Percentiles rank a stretch among this genome's conserved stretches.
These are phyloP conservation scores for Ganaspis brasiliensis DNA, from an alignment of 2,888 invertebrate genomes.

Conservation along the genomic window DNA sequence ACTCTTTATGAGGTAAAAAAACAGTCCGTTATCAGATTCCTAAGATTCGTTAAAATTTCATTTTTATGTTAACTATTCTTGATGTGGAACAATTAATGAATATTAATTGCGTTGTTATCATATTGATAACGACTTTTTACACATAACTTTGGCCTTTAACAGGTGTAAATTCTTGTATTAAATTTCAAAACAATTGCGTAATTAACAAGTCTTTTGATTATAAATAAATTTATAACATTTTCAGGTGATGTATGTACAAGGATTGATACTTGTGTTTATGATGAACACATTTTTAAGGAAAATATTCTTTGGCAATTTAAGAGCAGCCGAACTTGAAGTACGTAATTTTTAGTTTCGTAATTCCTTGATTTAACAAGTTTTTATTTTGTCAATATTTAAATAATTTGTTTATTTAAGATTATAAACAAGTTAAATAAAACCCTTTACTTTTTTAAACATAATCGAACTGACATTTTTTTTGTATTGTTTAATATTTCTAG, in stretches of 20 bases:
- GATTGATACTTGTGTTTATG: conserved; percentile 95
- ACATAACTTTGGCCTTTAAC: not conserved
- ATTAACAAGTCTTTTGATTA: not conserved
- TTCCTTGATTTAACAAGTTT: not conserved
- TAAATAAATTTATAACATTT: conserved; percentile 74
- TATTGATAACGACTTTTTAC: not conserved
- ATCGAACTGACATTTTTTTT: too few relatives aligned
- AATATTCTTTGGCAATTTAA: conserved; percentile 95
- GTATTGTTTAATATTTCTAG: too few relatives aligned
- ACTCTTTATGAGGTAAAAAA: too few relatives aligned
- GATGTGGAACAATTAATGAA: not conserved
- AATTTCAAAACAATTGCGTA: not conserved
- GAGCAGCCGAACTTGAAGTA: conserved; percentile 98
- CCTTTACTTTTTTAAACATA: too few relatives aligned
- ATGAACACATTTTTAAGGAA: conserved; percentile 96
- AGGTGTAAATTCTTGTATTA: not conserved
- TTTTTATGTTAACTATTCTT: not conserved
- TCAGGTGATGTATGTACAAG: conserved; percentile 98
- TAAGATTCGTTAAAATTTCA: too few relatives aligned
- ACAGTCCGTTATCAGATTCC: too few relatives aligned
- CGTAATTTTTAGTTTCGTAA: conserved; percentile 57
- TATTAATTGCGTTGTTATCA: not conserved
- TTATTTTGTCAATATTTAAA: too few relatives aligned
- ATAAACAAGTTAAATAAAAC: too few relatives aligned
- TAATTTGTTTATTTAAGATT: too few relatives aligned